Conservation (phyloP, 2,113 vertebrate species). For the Phyllostomus discolor region DNA sequence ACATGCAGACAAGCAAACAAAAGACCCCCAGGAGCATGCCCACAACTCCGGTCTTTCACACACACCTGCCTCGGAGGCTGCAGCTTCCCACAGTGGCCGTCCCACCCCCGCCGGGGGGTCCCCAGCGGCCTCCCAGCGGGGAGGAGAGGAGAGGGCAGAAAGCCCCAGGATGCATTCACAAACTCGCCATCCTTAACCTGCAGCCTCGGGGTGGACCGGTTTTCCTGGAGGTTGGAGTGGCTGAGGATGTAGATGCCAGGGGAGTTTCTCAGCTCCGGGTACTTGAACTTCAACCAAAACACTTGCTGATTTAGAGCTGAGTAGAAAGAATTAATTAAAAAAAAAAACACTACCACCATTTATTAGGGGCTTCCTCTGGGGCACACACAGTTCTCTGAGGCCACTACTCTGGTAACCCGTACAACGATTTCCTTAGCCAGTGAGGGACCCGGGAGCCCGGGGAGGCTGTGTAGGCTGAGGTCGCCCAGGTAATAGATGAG, state of each 20-base stretch:
- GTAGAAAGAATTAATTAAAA: background rate
- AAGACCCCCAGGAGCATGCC: background rate
- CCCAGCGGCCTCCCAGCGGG: too few relatives aligned
- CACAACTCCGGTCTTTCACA: background rate
- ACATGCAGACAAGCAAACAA: background rate
- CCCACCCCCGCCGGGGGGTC: too few relatives aligned
- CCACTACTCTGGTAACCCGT: background rate
- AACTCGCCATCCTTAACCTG: background rate
- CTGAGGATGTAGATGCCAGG: background rate
- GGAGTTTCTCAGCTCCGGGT: background rate
- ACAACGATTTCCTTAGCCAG: background rate
- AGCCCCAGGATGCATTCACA: background rate
- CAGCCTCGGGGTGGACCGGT: background rate
- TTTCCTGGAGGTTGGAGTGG: background rate
- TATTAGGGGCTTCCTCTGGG: background rate
- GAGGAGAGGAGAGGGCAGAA: background rate
- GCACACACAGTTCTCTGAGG: background rate
- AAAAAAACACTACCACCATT: background rate
- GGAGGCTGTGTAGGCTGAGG: background rate
- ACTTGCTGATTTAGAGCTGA: background rate
- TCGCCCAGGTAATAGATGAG: background rate
- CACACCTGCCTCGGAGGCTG: background rate
- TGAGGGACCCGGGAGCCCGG: background rate
- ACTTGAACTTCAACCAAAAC: background rate
- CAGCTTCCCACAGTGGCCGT: background rate